A percentile compares a stretch with the other conserved stretches of the same genome.
Evolutionary conservation across 2,113 vertebrate species (phyloP).

Genomic region (Dendropsophus ebraccatus): DNA sequence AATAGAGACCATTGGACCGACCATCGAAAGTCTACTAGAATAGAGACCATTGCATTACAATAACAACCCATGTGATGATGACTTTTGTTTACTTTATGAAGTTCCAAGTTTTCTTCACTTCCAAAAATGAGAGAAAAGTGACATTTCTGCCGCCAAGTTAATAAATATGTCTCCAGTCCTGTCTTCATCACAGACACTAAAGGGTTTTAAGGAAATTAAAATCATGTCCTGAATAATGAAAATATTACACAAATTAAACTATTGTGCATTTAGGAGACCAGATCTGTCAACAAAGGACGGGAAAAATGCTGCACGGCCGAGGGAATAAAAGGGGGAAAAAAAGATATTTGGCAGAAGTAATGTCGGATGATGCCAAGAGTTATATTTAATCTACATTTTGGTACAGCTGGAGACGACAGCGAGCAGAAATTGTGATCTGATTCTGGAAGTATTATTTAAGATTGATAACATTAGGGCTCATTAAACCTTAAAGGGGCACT

Average conservation of each 20-base stretch:
- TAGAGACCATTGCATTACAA: neutral
- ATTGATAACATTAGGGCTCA: neutral
- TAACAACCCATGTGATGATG: neutral
- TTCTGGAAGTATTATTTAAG: neutral
- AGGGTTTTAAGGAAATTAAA: conserved; percentile 1
- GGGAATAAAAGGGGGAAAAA: neutral
- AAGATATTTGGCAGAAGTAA: neutral
- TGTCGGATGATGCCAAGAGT: neutral
- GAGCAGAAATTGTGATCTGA: conserved; percentile 1
- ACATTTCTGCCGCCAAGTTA: neutral
- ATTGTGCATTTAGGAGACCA: neutral
- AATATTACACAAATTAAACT: conserved; percentile 5
- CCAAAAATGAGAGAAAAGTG: neutral
- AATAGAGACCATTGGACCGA: too few species aligned
- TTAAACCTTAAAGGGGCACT: too few species aligned
- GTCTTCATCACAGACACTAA: neutral
- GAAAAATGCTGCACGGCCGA: neutral
- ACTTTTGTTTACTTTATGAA: neutral
- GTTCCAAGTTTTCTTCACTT: neutral
- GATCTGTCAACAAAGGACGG: conserved; percentile 1
- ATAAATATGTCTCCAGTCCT: neutral
- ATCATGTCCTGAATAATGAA: neutral
- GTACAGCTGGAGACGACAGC: conserved; percentile 15
- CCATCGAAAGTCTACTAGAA: too few species aligned
- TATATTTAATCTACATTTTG: conserved; percentile 4